Base-by-base conservation (phyloP, 2,113 vertebrate genomes). In the Furnarius figulus region DNA sequence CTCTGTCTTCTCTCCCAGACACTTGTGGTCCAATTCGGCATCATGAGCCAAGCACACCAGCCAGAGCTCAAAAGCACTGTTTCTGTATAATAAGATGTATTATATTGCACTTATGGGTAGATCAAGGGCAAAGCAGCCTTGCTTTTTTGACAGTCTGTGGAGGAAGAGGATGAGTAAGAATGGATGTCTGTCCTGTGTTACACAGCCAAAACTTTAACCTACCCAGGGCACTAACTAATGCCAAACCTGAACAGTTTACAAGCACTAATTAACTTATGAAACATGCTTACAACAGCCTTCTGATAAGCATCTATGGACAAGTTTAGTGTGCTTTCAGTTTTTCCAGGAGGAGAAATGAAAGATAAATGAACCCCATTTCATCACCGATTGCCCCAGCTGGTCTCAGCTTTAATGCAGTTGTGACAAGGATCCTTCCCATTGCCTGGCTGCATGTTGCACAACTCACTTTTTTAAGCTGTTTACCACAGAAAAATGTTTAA, bases 401-500 rank as follows among this genome's bases (percentile, higher is more conserved):
- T 58, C 35, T 89, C 56, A 9, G 50, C 66, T 76, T 46, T 8
- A 62, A 44, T 8, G n/a, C n/a, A 10, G 0, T 21, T n/a, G 58
- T 28, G 62, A 62, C 58, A 55, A 84, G 23, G 7, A 3, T 89
- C 52, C 37, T 91, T 53, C 63, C 33, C 50, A 31, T 18, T 16
- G 71, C 25, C 93, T 91, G 90, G 4, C 39, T 94, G 42, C 39
- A 6, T 31, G 62, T 47, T 39, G 49, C 49, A 90, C 49, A 42
- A 23, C 79, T 95, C 4, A 4, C 52, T 91, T 49, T 89, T 94
- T 40, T 40, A 40, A 76, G 90, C 37, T 85, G 53, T 92, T 97
- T 96, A 77, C 79, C 44, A 79, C 66, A 81, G 93, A 84, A 94
- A 89, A 90, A 70, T 89, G 66, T 93, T 91, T 92, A 95, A 97